Percentiles rank a stretch among this genome's conserved stretches.
phyloP scores from a whole-genome alignment of 1,140 invertebrate genomes.

The Arctopsyche grandis region DNA sequence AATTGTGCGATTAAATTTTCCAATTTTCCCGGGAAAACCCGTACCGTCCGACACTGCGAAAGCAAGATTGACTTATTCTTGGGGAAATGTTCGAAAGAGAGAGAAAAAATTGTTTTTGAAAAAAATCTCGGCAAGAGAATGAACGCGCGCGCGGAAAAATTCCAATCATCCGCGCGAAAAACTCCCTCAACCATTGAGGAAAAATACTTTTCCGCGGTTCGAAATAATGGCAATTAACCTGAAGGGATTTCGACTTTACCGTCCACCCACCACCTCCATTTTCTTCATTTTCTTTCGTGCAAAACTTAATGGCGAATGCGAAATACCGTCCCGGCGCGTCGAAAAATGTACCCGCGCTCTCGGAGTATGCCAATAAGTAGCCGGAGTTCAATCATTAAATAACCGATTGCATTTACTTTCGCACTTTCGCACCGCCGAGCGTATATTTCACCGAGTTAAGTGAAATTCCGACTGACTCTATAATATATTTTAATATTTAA shows the following conservation, averaged over 20 bases:
- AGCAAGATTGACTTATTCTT: slow-evolving; percentile 9
- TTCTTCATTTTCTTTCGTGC: neutral
- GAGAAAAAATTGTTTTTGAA: neutral
- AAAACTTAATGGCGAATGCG: slow-evolving; percentile 2
- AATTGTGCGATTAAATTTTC: slow-evolving; percentile 5
- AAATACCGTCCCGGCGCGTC: neutral
- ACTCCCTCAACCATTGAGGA: neutral
- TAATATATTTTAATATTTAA: no score
- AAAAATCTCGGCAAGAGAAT: neutral
- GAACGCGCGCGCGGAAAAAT: neutral
- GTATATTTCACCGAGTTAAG: no score
- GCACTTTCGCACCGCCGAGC: no score
- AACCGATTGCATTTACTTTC: no score
- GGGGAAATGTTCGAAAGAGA: neutral
- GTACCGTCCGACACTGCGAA: neutral
- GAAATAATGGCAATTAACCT: slow-evolving; percentile 1
- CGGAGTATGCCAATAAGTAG: no score
- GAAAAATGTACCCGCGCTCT: no score
- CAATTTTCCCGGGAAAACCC: neutral
- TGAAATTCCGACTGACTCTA: no score
- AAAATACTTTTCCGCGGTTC: neutral
- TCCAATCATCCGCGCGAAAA: neutral
- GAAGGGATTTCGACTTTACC: neutral
- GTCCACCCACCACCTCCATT: no score
- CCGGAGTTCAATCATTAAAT: no score